phyloP scores from a whole-genome alignment of 2,113 vertebrate species.

The Thunnus maccoyii region DNA sequence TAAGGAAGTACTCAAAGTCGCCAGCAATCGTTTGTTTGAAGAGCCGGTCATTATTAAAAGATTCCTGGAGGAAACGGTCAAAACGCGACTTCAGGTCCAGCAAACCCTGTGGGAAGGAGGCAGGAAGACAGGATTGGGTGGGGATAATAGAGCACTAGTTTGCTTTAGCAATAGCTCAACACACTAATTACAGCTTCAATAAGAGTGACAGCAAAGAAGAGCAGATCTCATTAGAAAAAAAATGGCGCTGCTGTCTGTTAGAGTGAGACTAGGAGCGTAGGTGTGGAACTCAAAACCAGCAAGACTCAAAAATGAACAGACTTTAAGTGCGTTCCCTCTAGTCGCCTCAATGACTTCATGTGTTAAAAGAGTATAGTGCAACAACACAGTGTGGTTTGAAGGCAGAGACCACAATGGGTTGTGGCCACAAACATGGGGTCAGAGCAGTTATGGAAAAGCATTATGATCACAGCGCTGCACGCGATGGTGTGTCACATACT shows the following conservation, averaged over 20 bases:
- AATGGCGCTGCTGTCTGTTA: neutral
- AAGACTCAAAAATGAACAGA: neutral
- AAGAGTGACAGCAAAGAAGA: conserved; percentile 1
- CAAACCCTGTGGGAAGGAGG: conserved; percentile 87
- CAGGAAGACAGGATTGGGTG: neutral
- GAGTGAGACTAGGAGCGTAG: neutral
- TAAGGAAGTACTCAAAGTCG: conserved; percentile 99
- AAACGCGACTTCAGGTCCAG: conserved; percentile 98
- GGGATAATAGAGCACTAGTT: conserved; percentile 1
- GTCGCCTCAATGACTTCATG: neutral
- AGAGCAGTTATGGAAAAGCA: conserved; percentile 3
- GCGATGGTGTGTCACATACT: neutral
- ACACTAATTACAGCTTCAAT: conserved; percentile 4
- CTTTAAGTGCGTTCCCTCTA: neutral
- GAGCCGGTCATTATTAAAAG: conserved; percentile 97
- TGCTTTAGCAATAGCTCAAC: neutral
- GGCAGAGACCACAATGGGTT: conserved; percentile 3
- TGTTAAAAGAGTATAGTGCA: neutral
- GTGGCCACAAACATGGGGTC: neutral
- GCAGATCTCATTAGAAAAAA: neutral
- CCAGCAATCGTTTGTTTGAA: conserved; percentile 99
- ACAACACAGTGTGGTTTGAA: neutral
- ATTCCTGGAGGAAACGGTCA: conserved; percentile 97
- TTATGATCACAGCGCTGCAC: conserved; percentile 14
- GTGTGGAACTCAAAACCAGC: neutral